Percentiles rank a stretch among this genome's conserved stretches.
These are phyloP conservation scores for Ormyrus rosae DNA, from an alignment of 2,888 invertebrate species.

Conservation along the genomic window DNA sequence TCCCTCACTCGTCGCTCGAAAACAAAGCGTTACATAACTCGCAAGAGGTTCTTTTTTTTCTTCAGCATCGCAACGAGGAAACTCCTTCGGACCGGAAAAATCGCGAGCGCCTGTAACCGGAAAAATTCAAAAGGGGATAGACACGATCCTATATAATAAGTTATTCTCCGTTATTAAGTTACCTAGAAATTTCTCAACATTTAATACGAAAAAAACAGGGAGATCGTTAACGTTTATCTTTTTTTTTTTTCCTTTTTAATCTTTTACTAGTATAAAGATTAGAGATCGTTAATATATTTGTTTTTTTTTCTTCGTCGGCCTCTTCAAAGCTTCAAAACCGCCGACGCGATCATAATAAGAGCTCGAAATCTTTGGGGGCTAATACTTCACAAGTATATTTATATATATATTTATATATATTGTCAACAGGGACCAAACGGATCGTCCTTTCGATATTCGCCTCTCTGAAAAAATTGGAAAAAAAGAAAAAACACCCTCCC, in stretches of 20 bases:
- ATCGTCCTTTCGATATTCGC: background rate
- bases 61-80: constrained; percentile 15
- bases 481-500: too few species aligned
- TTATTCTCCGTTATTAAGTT: constrained; percentile 11
- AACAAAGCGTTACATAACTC: background rate
- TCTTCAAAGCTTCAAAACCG: constrained; percentile 16
- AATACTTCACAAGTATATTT: constrained; percentile 41
- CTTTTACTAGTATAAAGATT: constrained; percentile 42
- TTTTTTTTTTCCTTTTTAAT: constrained; percentile 7
- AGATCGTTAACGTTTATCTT: constrained; percentile 35
- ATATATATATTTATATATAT: constrained; percentile 25
- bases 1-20: too few species aligned
- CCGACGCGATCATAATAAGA: constrained; percentile 30
- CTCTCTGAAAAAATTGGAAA: too few species aligned
- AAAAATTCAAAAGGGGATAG: constrained; percentile 24
- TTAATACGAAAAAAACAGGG: constrained; percentile 46
- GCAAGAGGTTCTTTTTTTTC: constrained; percentile 4
- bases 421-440: constrained; percentile 46
- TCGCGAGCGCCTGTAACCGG: background rate
- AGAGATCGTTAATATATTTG: constrained; percentile 31
- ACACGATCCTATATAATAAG: constrained; percentile 26
- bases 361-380: constrained; percentile 32
- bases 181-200: constrained; percentile 46
- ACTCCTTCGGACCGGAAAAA: constrained; percentile 3
- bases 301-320: constrained; percentile 18